Base-by-base conservation (phyloP, 1,140 invertebrate species). In the Sweltsa coloradensis region DNA sequence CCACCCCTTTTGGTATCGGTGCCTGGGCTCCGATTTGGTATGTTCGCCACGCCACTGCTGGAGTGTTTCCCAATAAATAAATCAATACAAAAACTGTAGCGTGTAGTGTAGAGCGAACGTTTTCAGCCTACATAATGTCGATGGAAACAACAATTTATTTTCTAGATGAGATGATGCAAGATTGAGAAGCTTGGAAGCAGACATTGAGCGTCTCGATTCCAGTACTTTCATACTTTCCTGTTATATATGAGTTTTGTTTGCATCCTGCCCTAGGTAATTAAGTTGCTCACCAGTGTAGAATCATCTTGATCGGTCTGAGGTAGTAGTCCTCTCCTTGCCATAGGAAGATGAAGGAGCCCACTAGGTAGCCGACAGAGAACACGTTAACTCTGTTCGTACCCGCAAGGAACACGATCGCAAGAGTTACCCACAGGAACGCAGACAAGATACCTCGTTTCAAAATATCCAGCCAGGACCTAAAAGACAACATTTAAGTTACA, bases 321-420 rank as follows among this genome's bases (percentile, higher is more conserved):
- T 95, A 94, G 59, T 96, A 89, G 57, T 97, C 91, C 34, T 91
- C 91, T 22, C 94, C 95, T 67, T 91, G 89, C 94, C 94, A 98
- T 5, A 98, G 72, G 61, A 98, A 97, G 26, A 92, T 74, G 60
- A 99, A 98, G 0, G 91, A 89, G 3, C 89, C 88, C 37, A 96
- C 79, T 0, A 98, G 71, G 63, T 99, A 99, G 14, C 93, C 92
- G 60, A 97, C 71, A 0, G 93, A 93, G 66, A 97, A 93, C 9
- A 98, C 64, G 64, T 92, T 96, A 1, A 93, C 86, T 31, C 89
- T 73, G 54, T 88, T 89, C 0, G 90, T 92, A 27, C 93, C 94
- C 29, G 93, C 88, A 46, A 97, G 72, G 62, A 97, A 97, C 59
- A 97, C 83, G 11, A 96, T 84, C 0, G 91, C 89, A 31, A 98